phyloP scores from a whole-genome alignment of 2,113 vertebrate species.

The Muntiacus muntjak region DNA sequence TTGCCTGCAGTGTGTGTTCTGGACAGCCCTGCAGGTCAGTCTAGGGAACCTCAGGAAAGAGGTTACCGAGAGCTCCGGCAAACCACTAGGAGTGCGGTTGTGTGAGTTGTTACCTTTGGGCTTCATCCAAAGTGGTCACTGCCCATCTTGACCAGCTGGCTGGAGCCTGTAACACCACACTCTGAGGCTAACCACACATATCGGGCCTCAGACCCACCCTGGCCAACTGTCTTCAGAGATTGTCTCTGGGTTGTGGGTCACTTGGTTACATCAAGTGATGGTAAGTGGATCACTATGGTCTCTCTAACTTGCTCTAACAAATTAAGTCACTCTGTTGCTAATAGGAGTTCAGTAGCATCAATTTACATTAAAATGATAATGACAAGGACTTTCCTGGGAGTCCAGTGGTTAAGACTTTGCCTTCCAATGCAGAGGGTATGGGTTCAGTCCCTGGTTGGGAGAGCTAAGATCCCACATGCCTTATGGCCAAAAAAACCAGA shows the following conservation, averaged over 20 bases:
- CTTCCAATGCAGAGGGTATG: no score
- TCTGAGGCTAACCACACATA: not conserved
- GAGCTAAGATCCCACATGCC: no score
- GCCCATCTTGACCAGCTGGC: not conserved
- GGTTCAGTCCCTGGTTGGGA: no score
- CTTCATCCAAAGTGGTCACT: not conserved
- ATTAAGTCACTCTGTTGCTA: not conserved
- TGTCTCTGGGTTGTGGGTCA: not conserved
- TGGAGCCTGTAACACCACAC: not conserved
- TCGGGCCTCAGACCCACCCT: not conserved
- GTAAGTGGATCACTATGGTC: not conserved
- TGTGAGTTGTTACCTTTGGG: not conserved
- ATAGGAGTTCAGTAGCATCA: not conserved
- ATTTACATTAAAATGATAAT: not conserved
- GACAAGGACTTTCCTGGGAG: no score
- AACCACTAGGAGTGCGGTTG: not conserved
- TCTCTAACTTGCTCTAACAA: not conserved
- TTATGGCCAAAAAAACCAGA: no score
- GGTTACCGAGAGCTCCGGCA: not conserved
- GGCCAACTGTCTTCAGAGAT: not conserved
- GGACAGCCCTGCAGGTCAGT: not conserved
- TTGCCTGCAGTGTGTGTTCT: not conserved
- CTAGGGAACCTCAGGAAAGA: not conserved
- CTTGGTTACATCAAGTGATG: not conserved
- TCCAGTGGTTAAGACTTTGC: no score